Base-by-base conservation (phyloP, 2,888 invertebrate genomes). In the Diploptera punctata region DNA sequence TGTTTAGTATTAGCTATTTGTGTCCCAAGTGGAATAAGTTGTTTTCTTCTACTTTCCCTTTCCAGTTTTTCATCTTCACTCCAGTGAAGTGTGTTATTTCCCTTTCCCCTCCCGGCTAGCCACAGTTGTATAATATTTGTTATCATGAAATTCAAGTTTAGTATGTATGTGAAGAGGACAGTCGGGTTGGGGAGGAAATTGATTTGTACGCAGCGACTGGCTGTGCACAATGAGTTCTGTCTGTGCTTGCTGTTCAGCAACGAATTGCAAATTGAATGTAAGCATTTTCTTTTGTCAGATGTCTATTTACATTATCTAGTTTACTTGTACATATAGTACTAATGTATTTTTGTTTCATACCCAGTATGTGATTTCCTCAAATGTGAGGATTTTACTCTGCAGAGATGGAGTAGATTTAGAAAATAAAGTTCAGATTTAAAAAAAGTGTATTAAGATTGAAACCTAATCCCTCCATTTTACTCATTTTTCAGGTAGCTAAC, bases 331-430 rank as follows among this genome's bases (percentile, higher is more conserved):
- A 75, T 75, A 65, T 70, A 72, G 65, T 65, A 68, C 73, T 68
- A 71, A 71, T 73, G 73, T 73, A 70, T 72, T 61, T 73, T 73
- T 67, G 67, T 73, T 70, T 62, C 70, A 47, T 54, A 65, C 47
- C 72, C 26, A 67, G 33, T 73, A 75, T 75, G 75, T 75, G 73
- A 73, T 73, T 57, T 75, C 75, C 73, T 75, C 75, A 61, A 57
- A 33, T 54, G 67, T 67, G 73, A 73, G 73, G 73, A 75, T 75
- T 73, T 74, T 74, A 71, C 67, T 75, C 75, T 75, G 73, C 75
- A 73, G 73, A 73, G 73, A 71, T 71, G 71, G 75, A 75, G 69
- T 75, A 75, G 75, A 67, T 71, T 60, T 75, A 73, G 71, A 73
- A 61, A 75, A 73, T 73, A 75, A 75, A 75, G 73, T 73, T 75